A percentile compares a stretch with the other conserved stretches of the same genome.
Evolutionary conservation across 2,797 vertebrate genomes (phyloP).

Genomic region (Takifugu ocellatus): DNA sequence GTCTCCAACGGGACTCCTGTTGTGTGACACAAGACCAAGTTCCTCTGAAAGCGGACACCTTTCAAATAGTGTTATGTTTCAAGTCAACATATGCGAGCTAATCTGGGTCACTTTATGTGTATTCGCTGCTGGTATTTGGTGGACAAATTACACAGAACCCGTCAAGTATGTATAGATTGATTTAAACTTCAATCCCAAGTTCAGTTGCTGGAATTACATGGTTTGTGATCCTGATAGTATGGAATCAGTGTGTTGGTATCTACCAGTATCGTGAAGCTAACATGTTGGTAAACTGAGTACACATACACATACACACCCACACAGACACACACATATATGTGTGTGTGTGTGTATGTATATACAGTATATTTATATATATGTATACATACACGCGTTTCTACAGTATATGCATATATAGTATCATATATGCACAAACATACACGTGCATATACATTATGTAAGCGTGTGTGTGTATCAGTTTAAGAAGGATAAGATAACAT

Average conservation of each 20-base stretch:
- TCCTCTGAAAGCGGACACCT: conserved; percentile 76
- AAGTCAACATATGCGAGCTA: conserved; percentile 57
- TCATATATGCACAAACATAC: too few species aligned
- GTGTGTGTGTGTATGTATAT: too few species aligned
- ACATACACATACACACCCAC: too few species aligned
- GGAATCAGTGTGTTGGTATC: neutral
- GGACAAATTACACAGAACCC: conserved; percentile 31
- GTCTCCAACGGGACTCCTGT: conserved; percentile 61
- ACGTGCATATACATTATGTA: too few species aligned
- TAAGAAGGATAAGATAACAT: too few species aligned
- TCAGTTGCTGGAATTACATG: conserved; percentile 5
- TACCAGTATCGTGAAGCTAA: too few species aligned
- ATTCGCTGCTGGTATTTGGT: conserved; percentile 59
- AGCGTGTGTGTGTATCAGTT: too few species aligned
- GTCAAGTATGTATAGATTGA: conserved; percentile 22
- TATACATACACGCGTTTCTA: too few species aligned
- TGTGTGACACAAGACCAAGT: conserved; percentile 64
- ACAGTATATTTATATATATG: too few species aligned
- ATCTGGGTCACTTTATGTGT: conserved; percentile 73
- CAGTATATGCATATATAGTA: too few species aligned
- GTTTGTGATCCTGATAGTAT: conserved; percentile 1
- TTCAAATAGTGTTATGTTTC: conserved; percentile 73
- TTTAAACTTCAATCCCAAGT: conserved; percentile 7
- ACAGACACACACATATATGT: too few species aligned
- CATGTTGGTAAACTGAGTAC: too few species aligned